Evolutionary conservation across 2,888 invertebrate species (phyloP).

Genomic region (Eristalis tenax): DNA sequence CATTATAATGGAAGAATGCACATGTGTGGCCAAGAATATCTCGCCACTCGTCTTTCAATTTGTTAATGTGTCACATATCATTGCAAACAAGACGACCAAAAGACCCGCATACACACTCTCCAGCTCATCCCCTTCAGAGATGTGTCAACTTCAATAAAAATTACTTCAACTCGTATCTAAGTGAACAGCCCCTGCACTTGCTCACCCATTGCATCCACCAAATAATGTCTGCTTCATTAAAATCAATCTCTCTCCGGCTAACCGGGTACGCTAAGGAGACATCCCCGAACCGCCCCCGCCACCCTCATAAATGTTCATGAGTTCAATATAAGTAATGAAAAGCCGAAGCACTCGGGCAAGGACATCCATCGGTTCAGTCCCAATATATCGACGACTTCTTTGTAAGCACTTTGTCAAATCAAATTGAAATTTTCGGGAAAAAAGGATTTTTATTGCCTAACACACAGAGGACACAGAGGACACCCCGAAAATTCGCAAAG

Average conservation of each 20-base stretch:
- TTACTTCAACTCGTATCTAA: conserved; percentile 54
- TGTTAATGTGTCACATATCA: background rate
- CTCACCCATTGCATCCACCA: conserved; percentile 25
- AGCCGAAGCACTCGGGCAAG: conserved; percentile 30
- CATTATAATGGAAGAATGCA: background rate
- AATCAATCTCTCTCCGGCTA: conserved; percentile 59
- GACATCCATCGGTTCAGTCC: conserved; percentile 32
- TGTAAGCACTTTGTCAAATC: conserved; percentile 75
- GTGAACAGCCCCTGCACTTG: background rate
- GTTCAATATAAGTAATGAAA: conserved; percentile 63
- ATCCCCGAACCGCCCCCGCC: background rate
- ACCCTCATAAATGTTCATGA: conserved; percentile 64
- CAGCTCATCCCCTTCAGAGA: conserved; percentile 8
- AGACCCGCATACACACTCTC: background rate
- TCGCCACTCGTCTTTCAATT: background rate
- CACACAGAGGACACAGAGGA: conserved; percentile 12
- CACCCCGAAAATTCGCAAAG: conserved; percentile 32
- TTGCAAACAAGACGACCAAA: background rate
- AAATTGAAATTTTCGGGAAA: conserved; percentile 77
- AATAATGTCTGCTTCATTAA: conserved; percentile 70
- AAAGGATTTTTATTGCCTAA: conserved; percentile 70
- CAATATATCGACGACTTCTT: conserved; percentile 45
- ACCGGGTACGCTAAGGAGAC: conserved; percentile 14
- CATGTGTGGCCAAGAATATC: background rate
- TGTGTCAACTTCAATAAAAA: conserved; percentile 48